phyloP scores from a whole-genome alignment of 2,888 invertebrate species.

The Dysmachus trigonus region DNA sequence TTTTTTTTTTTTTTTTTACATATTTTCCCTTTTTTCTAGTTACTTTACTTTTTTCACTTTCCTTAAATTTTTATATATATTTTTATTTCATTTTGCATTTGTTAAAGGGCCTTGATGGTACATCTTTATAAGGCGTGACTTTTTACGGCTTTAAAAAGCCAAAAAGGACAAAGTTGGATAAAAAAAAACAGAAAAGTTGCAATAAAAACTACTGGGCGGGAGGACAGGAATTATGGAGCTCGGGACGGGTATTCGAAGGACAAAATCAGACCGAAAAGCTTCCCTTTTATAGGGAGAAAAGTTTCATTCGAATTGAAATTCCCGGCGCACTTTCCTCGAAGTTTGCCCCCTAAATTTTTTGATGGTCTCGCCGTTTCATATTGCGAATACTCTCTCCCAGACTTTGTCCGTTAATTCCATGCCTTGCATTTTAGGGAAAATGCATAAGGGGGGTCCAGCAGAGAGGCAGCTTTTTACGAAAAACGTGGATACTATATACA shows the following conservation, averaged over 20 bases:
- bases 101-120: neutral
- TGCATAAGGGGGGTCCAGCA: neutral
- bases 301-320: slow-evolving; percentile 18
- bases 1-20: neutral
- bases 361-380: neutral
- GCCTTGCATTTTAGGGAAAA: slow-evolving; percentile 25
- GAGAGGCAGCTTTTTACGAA: neutral
- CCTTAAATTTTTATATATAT: neutral
- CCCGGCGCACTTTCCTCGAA: slow-evolving; percentile 16
- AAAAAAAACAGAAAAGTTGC: neutral
- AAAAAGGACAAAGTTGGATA: neutral
- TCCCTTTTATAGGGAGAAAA: slow-evolving; percentile 6
- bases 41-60: neutral
- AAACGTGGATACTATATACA: neutral
- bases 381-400: neutral
- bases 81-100: neutral
- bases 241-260: neutral
- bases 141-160: neutral
- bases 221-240: neutral
- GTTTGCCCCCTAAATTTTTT: slow-evolving; percentile 27
- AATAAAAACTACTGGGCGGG: neutral
- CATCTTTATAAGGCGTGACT: neutral
- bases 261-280: slow-evolving; percentile 25
- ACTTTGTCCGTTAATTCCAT: slow-evolving; percentile 28
- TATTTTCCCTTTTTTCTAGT: neutral